Percentiles rank a stretch among this genome's conserved stretches.
phyloP scores from a whole-genome alignment of 2,113 vertebrate species.

The Sylvicapra grimmia region DNA sequence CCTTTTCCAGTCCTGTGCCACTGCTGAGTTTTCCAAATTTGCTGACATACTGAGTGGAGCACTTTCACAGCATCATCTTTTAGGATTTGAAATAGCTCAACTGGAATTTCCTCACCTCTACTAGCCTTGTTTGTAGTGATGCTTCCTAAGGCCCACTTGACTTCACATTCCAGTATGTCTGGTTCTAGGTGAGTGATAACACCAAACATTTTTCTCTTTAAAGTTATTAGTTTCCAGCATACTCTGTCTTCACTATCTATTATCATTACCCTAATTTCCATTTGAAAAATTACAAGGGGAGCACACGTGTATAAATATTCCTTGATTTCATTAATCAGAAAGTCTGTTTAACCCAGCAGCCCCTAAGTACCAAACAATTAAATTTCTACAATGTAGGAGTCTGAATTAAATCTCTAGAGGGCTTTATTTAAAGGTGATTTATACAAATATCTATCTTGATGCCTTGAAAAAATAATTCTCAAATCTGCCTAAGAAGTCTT shows the following conservation, averaged over 20 bases:
- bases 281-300: constrained; percentile 14
- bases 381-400: constrained; percentile 1
- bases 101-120: background rate
- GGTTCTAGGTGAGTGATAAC: background rate
- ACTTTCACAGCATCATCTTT: background rate
- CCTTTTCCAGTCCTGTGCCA: background rate
- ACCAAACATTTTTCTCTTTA: background rate
- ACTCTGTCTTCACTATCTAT: background rate
- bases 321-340: constrained; percentile 17
- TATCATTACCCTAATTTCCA: constrained; percentile 9
- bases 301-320: background rate
- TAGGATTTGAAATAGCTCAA: background rate
- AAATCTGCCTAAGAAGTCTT: constrained; percentile 10
- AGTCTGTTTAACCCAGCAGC: constrained; percentile 16
- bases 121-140: background rate
- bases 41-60: background rate
- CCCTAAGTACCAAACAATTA: background rate
- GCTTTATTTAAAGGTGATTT: constrained; percentile 27
- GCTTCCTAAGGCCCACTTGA: background rate
- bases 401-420: constrained; percentile 14
- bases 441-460: background rate
- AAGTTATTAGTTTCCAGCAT: background rate
- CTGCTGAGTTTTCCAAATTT: background rate
- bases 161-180: background rate
- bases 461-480: constrained; percentile 20